These are phyloP conservation scores for Meganola albula DNA, from an alignment of 2,888 invertebrate genomes.

Conservation along the genomic window DNA sequence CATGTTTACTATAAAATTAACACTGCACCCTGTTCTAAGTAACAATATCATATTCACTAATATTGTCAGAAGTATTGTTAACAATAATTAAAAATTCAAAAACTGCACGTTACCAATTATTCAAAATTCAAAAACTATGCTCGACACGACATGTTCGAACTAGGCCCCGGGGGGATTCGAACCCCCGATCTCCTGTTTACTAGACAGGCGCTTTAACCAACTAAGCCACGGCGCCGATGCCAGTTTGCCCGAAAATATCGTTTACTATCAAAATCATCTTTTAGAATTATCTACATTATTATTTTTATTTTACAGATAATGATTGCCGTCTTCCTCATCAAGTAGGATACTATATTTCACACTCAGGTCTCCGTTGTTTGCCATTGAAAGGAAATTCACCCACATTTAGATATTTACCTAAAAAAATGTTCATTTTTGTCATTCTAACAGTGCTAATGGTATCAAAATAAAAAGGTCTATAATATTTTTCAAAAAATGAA, in stretches of 20 bases:
- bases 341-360: slow-evolving; percentile 74
- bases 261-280: too few relatives aligned
- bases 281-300: too few relatives aligned
- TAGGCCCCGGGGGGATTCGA: slow-evolving; percentile 78
- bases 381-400: slow-evolving; percentile 43
- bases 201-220: slow-evolving; percentile 79
- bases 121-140: slow-evolving; percentile 8
- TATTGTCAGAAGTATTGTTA: too few relatives aligned
- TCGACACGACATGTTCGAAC: slow-evolving; percentile 10
- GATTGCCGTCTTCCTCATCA: slow-evolving; percentile 82
- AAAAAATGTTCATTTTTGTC: neutral
- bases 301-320: slow-evolving; percentile 68
- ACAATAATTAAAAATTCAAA: too few relatives aligned
- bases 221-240: slow-evolving; percentile 75
- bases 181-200: slow-evolving; percentile 78
- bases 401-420: neutral
- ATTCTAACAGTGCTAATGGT: neutral
- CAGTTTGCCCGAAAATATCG: slow-evolving; percentile 27
- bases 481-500: slow-evolving; percentile 6
- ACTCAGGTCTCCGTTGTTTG: slow-evolving; percentile 68
- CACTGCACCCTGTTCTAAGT: too few relatives aligned
- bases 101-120: too few relatives aligned
- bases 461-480: slow-evolving; percentile 23
- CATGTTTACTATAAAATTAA: too few relatives aligned
- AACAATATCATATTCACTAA: too few relatives aligned